Evolutionary conservation across 2,888 invertebrate species (phyloP).

Genomic region (Chymomyza amoena): DNA sequence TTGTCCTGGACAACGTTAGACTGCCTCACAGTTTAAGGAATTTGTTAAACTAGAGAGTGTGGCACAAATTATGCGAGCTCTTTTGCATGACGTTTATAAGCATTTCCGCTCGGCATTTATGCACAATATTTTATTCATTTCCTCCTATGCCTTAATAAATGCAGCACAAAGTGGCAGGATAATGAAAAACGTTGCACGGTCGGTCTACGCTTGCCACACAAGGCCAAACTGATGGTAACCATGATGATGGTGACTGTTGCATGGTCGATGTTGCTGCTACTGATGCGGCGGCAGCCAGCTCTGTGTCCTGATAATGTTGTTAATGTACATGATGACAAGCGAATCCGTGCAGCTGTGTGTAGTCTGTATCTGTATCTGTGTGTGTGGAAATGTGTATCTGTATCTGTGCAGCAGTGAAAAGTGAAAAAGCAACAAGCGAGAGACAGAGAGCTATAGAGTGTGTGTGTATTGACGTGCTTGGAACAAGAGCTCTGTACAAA

Average conservation of each 20-base stretch:
- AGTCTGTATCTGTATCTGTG: not conserved
- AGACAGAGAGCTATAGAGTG: not conserved
- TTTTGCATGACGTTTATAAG: not conserved
- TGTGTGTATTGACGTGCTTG: not conserved
- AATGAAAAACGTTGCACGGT: conserved; percentile 24
- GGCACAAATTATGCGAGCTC: not conserved
- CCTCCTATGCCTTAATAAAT: conserved; percentile 29
- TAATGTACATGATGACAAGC: conserved; percentile 32
- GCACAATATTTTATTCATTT: conserved; percentile 52
- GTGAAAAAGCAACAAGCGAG: not conserved
- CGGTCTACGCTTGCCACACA: not conserved
- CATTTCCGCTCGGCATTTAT: conserved; percentile 24
- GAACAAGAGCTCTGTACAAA: conserved; percentile 13
- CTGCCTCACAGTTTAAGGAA: not conserved
- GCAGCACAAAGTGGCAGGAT: conserved; percentile 10
- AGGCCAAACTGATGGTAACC: not conserved
- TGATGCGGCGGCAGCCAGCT: not conserved
- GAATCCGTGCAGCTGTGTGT: not conserved
- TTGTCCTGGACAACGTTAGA: not conserved
- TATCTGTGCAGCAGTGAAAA: conserved; percentile 2
- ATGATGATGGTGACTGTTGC: not conserved
- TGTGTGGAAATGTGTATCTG: conserved; percentile 7
- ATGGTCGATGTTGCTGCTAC: not conserved
- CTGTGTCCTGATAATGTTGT: conserved; percentile 17
- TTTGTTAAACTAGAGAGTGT: not conserved